A percentile compares a stretch with the other conserved stretches of the same genome.
phyloP scores from a whole-genome alignment of 2,113 vertebrate species.

The Psettodes erumei region DNA sequence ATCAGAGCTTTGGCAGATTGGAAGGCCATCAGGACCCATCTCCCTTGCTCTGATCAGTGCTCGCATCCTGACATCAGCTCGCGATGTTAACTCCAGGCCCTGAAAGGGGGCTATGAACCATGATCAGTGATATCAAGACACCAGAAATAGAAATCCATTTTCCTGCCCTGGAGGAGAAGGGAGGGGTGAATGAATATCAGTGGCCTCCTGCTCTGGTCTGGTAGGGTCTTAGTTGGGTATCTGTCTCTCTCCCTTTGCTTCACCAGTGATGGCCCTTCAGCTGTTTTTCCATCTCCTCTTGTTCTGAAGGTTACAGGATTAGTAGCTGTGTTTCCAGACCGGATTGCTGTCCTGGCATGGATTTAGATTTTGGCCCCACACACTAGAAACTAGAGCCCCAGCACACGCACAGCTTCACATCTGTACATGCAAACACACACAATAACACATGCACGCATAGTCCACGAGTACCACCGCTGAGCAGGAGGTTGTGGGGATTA shows the following conservation, averaged over 20 bases:
- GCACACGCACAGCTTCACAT: slow-evolving; percentile 70
- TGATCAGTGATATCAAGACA: slow-evolving; percentile 85
- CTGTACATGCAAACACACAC: slow-evolving; percentile 55
- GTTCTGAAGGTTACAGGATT: slow-evolving; percentile 85
- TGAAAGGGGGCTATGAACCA: slow-evolving; percentile 86
- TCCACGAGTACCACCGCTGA: slow-evolving; percentile 64
- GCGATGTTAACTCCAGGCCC: slow-evolving; percentile 83
- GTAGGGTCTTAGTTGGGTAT: slow-evolving; percentile 69
- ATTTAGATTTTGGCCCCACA: slow-evolving; percentile 78
- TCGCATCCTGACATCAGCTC: slow-evolving; percentile 82
- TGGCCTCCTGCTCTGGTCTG: slow-evolving; percentile 76
- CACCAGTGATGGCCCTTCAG: slow-evolving; percentile 72
- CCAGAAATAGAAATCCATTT: slow-evolving; percentile 88
- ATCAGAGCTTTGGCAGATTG: slow-evolving; percentile 82
- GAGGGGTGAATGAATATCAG: slow-evolving; percentile 77
- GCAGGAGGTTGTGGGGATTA: slow-evolving; percentile 78
- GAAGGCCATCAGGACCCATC: slow-evolving; percentile 85
- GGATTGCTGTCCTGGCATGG: slow-evolving; percentile 80
- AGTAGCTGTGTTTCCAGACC: slow-evolving; percentile 81
- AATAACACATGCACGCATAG: slow-evolving; percentile 39
- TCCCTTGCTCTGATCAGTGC: slow-evolving; percentile 81
- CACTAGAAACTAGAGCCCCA: slow-evolving; percentile 60
- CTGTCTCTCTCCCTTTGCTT: slow-evolving; percentile 71
- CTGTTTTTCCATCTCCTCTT: slow-evolving; percentile 78
- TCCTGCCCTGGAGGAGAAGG: slow-evolving; percentile 77